phyloP scores from a whole-genome alignment of 2,888 invertebrate genomes.

The Lathronympha strigana region DNA sequence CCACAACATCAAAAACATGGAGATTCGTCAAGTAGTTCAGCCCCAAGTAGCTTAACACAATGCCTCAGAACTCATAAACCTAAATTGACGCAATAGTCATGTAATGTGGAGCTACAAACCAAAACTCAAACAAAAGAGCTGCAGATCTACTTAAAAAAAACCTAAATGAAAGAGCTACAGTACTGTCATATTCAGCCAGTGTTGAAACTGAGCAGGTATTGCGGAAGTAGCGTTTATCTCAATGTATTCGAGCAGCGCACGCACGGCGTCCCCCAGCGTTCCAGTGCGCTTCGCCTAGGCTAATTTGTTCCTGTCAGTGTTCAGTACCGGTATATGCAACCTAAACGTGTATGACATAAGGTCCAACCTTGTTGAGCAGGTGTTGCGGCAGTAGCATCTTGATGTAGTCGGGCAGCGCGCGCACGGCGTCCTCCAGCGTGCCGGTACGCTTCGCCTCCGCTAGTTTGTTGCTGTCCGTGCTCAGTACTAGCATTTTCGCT shows the following conservation, averaged over 20 bases:
- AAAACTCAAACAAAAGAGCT: too few species aligned
- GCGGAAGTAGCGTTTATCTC: constrained; percentile 75
- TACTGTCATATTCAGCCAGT: too few species aligned
- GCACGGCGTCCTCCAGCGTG: constrained; percentile 75
- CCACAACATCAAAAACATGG: too few species aligned
- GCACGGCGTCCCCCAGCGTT: constrained; percentile 74
- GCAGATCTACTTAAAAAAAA: too few species aligned
- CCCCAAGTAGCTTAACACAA: too few species aligned
- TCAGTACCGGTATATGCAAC: constrained; percentile 38
- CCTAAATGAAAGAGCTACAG: too few species aligned
- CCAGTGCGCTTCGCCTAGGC: constrained; percentile 64
- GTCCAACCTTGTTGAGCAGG: constrained; percentile 70
- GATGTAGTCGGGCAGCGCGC: constrained; percentile 76
- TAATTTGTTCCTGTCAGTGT: constrained; percentile 73
- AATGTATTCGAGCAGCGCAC: constrained; percentile 76
- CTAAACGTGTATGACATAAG: background rate
- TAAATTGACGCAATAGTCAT: too few species aligned
- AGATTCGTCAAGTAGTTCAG: too few species aligned
- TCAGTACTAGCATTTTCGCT: constrained; percentile 75
- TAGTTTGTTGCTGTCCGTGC: constrained; percentile 74
- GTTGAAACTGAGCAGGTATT: constrained; percentile 69
- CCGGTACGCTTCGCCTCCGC: constrained; percentile 64
- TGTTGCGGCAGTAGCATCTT: constrained; percentile 74
- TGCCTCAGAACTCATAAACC: too few species aligned
- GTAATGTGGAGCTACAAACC: too few species aligned